Percentiles rank a stretch among this genome's conserved stretches.
Evolutionary conservation across 2,888 invertebrate genomes (phyloP).

Genomic region (Nemotelus nigrinus): DNA sequence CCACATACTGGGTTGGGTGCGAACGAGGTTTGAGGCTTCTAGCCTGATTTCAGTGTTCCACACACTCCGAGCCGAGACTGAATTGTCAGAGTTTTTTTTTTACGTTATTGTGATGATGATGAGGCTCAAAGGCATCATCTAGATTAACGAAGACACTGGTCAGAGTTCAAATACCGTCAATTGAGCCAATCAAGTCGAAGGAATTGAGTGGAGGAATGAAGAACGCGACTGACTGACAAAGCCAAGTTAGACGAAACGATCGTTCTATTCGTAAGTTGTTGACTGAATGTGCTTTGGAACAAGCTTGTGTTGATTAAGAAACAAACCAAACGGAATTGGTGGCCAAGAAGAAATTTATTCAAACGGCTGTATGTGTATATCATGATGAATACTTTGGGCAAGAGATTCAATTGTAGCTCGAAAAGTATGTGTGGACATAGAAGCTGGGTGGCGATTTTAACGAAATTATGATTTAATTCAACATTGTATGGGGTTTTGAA

Average conservation of each 20-base stretch:
- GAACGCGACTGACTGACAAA: not conserved
- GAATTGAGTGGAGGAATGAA: slow-evolving; percentile 30
- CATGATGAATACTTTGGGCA: not conserved
- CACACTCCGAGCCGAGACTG: not conserved
- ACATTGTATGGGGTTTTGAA: too few species aligned
- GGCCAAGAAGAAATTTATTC: slow-evolving; percentile 7
- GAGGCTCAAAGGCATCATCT: slow-evolving; percentile 44
- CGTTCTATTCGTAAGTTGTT: slow-evolving; percentile 19
- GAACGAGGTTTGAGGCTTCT: not conserved
- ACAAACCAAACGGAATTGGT: slow-evolving; percentile 4
- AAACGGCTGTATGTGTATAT: not conserved
- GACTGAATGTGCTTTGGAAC: not conserved
- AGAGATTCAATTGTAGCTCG: not conserved
- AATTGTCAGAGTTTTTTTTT: slow-evolving; percentile 17
- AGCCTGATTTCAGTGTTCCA: slow-evolving; percentile 12
- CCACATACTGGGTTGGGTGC: not conserved
- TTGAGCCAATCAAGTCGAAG: slow-evolving; percentile 63
- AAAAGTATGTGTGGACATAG: not conserved
- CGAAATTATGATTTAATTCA: too few species aligned
- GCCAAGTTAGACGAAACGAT: too few species aligned
- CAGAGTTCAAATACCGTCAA: slow-evolving; percentile 66
- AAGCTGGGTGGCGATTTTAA: too few species aligned
- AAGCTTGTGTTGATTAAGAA: slow-evolving; percentile 6
- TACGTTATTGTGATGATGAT: slow-evolving; percentile 7
- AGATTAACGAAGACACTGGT: slow-evolving; percentile 53